These are phyloP conservation scores for Tiliqua scincoides DNA, from an alignment of 2,113 vertebrate genomes.

Conservation along the genomic window DNA sequence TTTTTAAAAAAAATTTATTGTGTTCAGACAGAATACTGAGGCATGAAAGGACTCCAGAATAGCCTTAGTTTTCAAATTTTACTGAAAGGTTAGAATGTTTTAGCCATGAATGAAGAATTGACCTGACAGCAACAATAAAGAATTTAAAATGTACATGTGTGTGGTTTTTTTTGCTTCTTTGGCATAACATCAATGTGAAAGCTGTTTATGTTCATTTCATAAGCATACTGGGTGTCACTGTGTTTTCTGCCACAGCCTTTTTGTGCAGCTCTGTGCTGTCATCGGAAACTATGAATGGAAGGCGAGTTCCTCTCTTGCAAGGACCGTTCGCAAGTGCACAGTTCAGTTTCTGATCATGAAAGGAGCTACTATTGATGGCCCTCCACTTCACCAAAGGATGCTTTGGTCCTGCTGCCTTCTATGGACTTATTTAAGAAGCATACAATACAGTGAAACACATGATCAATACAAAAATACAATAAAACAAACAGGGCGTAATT, in stretches of 20 bases:
- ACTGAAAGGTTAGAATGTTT: constrained; percentile 60
- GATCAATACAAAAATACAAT: no score
- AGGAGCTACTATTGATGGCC: no score
- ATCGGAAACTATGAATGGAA: no score
- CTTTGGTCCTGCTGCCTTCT: fast-evolving
- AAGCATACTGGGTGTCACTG: neutral
- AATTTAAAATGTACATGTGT: constrained; percentile 40
- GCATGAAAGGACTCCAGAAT: constrained; percentile 71
- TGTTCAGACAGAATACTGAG: constrained; percentile 59
- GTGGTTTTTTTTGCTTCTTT: constrained; percentile 18
- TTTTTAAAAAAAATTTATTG: constrained; percentile 68
- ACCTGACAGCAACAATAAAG: constrained; percentile 75
- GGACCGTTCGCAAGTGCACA: no score
- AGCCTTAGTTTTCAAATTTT: constrained; percentile 76
- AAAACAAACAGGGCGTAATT: no score
- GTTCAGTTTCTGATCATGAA: no score
- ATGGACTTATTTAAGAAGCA: no score
- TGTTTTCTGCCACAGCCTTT: no score
- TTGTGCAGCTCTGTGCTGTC: no score
- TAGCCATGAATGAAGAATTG: constrained; percentile 60
- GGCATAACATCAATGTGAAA: neutral
- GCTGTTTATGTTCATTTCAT: fast-evolving
- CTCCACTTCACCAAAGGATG: no score
- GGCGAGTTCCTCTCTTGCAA: no score
- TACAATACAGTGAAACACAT: no score